These are phyloP conservation scores for Spicauda simplicius DNA, from an alignment of 2,888 invertebrate species.

Conservation along the genomic window DNA sequence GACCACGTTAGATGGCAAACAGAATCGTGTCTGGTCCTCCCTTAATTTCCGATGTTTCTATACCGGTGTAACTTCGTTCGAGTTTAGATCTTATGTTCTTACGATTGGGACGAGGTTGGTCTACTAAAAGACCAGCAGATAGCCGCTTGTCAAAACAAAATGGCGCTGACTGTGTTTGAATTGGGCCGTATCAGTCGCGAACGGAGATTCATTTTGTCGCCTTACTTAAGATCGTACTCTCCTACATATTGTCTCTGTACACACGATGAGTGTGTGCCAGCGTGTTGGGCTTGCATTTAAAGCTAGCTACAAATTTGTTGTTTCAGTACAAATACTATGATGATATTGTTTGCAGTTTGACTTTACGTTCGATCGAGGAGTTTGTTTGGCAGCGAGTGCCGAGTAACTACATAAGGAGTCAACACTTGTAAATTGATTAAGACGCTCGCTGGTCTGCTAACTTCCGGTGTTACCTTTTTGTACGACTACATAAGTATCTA, in stretches of 20 bases:
- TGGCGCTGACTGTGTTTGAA: conserved; percentile 84
- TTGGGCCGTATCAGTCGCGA: conserved; percentile 84
- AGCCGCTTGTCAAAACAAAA: conserved; percentile 84
- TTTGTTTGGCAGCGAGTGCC: conserved; percentile 69
- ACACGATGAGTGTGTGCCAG: conserved; percentile 79
- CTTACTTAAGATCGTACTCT: conserved; percentile 82
- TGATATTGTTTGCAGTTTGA: conserved; percentile 83
- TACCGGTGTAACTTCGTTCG: conserved; percentile 48
- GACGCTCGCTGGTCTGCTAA: conserved; percentile 54
- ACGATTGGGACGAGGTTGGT: conserved; percentile 58
- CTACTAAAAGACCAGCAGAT: conserved; percentile 58
- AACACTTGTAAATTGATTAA: conserved; percentile 76
- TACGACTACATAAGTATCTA: conserved; percentile 5
- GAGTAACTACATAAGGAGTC: conserved; percentile 59
- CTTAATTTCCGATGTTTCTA: conserved; percentile 84
- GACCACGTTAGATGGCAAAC: conserved; percentile 84
- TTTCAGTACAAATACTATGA: conserved; percentile 83
- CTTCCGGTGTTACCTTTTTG: conserved; percentile 17
- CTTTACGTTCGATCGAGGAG: conserved; percentile 81
- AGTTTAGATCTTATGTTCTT: conserved; percentile 46
- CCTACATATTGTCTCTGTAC: conserved; percentile 83
- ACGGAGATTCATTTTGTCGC: conserved; percentile 84
- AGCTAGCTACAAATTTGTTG: conserved; percentile 84
- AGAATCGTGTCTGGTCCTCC: conserved; percentile 84
- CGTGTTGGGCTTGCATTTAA: conserved; percentile 80